A percentile compares a stretch with the other conserved stretches of the same genome.
Conservation (phyloP, 2,888 invertebrate species). For the Tortrix viridana region DNA sequence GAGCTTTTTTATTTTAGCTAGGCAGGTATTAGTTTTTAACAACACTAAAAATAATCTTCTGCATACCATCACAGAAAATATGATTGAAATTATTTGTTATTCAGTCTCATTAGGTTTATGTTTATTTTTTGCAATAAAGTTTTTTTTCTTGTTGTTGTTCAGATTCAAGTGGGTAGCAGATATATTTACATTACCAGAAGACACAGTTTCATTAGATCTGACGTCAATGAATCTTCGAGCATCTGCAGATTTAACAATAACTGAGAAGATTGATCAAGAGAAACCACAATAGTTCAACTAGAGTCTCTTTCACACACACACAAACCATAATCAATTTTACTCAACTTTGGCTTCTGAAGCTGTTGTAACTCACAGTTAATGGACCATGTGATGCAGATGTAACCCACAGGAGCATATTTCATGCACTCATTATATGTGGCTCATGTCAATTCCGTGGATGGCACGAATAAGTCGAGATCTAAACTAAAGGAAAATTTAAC, state of each 20-base stretch:
- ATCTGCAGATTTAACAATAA: conserved; percentile 50
- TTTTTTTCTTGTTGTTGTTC: conserved; percentile 50
- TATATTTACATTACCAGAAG: conserved; percentile 62
- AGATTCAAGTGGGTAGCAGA: conserved; percentile 76
- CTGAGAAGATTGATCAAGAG: conserved; percentile 42
- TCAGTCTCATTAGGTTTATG: conserved; percentile 61
- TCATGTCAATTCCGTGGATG: no score
- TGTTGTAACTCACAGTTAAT: no score
- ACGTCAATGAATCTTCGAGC: conserved; percentile 45
- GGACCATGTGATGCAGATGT: no score
- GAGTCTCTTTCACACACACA: not conserved
- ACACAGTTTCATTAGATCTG: conserved; percentile 43
- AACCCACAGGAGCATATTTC: no score
- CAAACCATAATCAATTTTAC: no score
- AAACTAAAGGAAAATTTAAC: no score
- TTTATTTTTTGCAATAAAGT: conserved; percentile 1
- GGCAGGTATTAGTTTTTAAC: not conserved
- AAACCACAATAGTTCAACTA: conserved; percentile 12
- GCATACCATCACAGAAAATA: not conserved
- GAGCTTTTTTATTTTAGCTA: not conserved
- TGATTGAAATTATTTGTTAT: conserved; percentile 38
- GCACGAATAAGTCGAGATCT: no score
- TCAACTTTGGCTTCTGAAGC: no score
- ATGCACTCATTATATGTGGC: no score
- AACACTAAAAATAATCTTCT: conserved; percentile 15